Conservation (phyloP, 2,888 invertebrate species). For the Idaea biselata region DNA sequence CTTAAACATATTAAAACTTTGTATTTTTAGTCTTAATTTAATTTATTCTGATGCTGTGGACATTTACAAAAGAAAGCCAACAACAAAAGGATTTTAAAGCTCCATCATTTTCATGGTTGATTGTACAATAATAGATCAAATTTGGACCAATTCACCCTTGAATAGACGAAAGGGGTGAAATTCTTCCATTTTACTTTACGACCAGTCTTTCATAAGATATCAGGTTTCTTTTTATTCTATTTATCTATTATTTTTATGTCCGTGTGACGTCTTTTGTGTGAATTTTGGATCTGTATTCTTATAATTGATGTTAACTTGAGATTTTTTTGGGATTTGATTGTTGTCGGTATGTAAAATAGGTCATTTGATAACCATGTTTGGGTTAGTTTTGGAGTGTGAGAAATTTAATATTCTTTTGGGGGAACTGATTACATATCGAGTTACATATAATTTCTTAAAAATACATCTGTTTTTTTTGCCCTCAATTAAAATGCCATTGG, state of each 20-base stretch:
- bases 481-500: too few species aligned
- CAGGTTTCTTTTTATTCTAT: constrained; percentile 44
- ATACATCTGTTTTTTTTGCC: too few species aligned
- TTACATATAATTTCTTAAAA: too few species aligned
- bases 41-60: neutral
- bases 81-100: neutral
- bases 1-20: too few species aligned
- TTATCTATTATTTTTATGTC: constrained; percentile 47
- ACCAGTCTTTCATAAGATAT: constrained; percentile 36
- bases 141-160: constrained; percentile 16
- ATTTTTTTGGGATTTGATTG: neutral
- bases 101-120: constrained; percentile 32
- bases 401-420: neutral
- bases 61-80: neutral
- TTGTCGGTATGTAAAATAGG: neutral
- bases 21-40: too few species aligned
- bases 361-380: constrained; percentile 11
- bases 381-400: neutral
- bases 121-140: constrained; percentile 34
- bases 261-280: constrained; percentile 16
- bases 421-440: neutral
- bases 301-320: neutral
- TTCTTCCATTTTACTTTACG: constrained; percentile 27
- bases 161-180: constrained; percentile 27
- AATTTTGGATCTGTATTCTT: neutral